Evolutionary conservation across 1,140 invertebrate genomes (phyloP).

Genomic region (Zaprionus vittiger): DNA sequence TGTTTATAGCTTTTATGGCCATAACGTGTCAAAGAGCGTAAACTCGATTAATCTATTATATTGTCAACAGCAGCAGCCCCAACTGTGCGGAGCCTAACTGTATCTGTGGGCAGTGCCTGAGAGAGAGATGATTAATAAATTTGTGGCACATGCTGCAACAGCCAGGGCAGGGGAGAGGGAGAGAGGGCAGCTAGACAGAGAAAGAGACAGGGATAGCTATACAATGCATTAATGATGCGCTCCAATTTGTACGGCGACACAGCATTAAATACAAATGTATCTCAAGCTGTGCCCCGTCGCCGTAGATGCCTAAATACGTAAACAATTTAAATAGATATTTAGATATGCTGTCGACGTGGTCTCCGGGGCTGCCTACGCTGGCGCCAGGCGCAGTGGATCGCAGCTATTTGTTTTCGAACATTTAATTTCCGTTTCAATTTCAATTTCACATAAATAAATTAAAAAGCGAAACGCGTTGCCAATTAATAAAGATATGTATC

Average conservation of each 20-base stretch:
- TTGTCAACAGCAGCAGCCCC: conserved; percentile 51
- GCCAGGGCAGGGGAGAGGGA: neutral
- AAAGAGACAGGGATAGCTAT: neutral
- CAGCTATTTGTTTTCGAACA: conserved; percentile 79
- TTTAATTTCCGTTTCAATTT: conserved; percentile 84
- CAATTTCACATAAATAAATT: conserved; percentile 80
- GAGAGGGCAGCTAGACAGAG: conserved; percentile 14
- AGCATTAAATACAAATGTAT: conserved; percentile 77
- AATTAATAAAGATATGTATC: conserved; percentile 53
- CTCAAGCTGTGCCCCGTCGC: conserved; percentile 73
- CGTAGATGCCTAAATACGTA: conserved; percentile 60
- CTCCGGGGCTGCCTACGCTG: conserved; percentile 63
- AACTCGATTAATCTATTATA: conserved; percentile 84
- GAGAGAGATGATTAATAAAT: conserved; percentile 56
- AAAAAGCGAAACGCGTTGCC: conserved; percentile 46
- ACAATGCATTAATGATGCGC: conserved; percentile 61
- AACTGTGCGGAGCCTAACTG: conserved; percentile 5
- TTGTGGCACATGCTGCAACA: conserved; percentile 65
- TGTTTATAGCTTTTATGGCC: conserved; percentile 70
- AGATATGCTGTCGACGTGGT: conserved; percentile 66
- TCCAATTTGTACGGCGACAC: conserved; percentile 72
- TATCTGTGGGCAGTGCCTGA: conserved; percentile 24
- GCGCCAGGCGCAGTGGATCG: conserved; percentile 52
- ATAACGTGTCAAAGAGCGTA: conserved; percentile 81
- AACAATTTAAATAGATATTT: conserved; percentile 82